Evolutionary conservation across 2,797 vertebrate genomes (phyloP).

Genomic region (Leuciscus waleckii): DNA sequence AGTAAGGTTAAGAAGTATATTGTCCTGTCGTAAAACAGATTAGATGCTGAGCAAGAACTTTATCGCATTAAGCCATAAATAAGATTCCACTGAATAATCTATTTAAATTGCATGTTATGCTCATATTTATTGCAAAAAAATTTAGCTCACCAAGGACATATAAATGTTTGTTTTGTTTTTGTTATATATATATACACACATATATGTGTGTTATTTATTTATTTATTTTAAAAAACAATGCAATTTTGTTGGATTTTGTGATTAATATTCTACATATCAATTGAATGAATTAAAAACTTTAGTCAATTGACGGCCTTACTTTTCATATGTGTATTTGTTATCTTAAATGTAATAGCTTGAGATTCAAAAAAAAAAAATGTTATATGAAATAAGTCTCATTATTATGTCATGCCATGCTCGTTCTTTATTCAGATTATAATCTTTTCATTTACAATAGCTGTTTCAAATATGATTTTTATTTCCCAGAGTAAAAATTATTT

Average conservation of each 20-base stretch:
- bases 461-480: background rate
- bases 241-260: background rate
- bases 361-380: too few species aligned
- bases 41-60: background rate
- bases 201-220: background rate
- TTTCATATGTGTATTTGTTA: background rate
- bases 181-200: too few species aligned
- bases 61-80: background rate
- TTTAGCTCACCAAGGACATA: background rate
- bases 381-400: background rate
- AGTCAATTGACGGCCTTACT: background rate
- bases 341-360: background rate
- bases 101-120: background rate
- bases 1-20: constrained; percentile 12
- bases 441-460: background rate
- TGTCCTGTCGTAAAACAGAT: constrained; percentile 1
- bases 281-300: background rate
- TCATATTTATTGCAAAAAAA: background rate
- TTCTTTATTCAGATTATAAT: background rate
- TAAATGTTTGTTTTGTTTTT: background rate
- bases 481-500: background rate
- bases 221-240: background rate
- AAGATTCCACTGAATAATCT: background rate
- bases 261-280: background rate
- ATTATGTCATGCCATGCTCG: background rate